Conservation (phyloP, 2,888 invertebrate genomes). For the Idaea dimidiata region DNA sequence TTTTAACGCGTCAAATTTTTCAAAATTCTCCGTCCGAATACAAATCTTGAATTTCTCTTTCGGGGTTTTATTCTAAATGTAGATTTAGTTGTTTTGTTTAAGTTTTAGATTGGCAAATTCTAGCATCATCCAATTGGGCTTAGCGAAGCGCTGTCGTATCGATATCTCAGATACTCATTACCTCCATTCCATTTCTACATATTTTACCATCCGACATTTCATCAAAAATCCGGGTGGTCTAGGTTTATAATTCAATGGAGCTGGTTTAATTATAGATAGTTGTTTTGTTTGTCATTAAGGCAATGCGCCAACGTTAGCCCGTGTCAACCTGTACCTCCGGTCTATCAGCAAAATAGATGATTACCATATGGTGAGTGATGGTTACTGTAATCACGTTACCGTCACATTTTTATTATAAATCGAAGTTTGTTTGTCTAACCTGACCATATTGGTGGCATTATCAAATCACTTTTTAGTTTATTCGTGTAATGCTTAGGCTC, state of each 20-base stretch:
- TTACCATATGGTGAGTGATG: slow-evolving; percentile 97
- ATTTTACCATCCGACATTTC: slow-evolving; percentile 62
- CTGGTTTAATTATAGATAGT: slow-evolving; percentile 35
- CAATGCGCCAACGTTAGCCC: slow-evolving; percentile 92
- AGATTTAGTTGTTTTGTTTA: slow-evolving; percentile 30
- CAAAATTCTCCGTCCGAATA: slow-evolving; percentile 17
- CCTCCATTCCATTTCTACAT: slow-evolving; percentile 49
- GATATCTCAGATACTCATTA: slow-evolving; percentile 16
- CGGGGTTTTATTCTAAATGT: slow-evolving; percentile 15
- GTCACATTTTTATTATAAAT: slow-evolving; percentile 65
- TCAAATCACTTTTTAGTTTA: no score
- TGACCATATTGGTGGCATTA: not conserved
- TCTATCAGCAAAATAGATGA: slow-evolving; percentile 99
- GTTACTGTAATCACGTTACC: slow-evolving; percentile 39
- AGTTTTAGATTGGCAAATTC: slow-evolving; percentile 57
- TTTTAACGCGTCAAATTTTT: slow-evolving; percentile 56
- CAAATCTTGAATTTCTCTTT: not conserved
- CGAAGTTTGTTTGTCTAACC: slow-evolving; percentile 41
- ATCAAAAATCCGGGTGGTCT: slow-evolving; percentile 37
- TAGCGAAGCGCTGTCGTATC: not conserved
- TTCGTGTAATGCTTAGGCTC: not conserved
- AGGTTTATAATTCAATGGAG: slow-evolving; percentile 19
- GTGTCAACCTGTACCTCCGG: slow-evolving; percentile 97
- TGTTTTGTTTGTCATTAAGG: slow-evolving; percentile 78
- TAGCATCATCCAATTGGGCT: slow-evolving; percentile 12